Conservation (phyloP, 2,888 invertebrate species). For the Caenorhabditis parvicauda region DNA sequence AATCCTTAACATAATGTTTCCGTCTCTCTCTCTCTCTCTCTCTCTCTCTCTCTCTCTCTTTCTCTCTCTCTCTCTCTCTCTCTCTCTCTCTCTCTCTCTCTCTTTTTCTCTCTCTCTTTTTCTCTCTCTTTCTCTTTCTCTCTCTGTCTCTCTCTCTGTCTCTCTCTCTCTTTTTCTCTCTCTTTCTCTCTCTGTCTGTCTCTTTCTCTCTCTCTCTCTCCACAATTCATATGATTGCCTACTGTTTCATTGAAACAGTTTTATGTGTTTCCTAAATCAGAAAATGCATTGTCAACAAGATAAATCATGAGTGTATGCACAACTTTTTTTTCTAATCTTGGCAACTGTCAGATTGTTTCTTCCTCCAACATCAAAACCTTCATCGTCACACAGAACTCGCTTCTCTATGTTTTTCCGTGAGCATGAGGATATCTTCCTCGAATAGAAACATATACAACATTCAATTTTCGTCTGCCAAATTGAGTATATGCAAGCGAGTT, state of each 20-base stretch:
- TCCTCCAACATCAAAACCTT: too few relatives aligned
- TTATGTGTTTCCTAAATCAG: not conserved
- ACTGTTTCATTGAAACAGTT: not conserved
- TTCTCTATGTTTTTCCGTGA: too few relatives aligned
- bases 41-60: constrained; percentile 17
- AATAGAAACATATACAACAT: too few relatives aligned
- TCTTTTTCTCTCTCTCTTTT: constrained; percentile 7
- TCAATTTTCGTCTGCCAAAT: too few relatives aligned
- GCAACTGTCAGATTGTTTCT: too few relatives aligned
- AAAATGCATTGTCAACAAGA: not conserved
- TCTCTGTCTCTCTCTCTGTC: constrained; percentile 12
- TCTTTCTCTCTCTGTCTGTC: constrained; percentile 8
- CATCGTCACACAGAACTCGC: too few relatives aligned
- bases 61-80: constrained; percentile 14
- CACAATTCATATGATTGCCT: not conserved
- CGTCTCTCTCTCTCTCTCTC: constrained; percentile 11
- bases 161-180: constrained; percentile 10
- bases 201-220: not conserved
- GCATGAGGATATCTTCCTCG: too few relatives aligned
- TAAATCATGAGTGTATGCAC: constrained; percentile 4
- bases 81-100: constrained; percentile 17
- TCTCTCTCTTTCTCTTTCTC: constrained; percentile 2
- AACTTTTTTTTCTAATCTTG: too few relatives aligned
- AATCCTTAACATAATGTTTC: constrained; percentile 18
- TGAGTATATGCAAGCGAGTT: too few relatives aligned